phyloP scores from a whole-genome alignment of 2,888 invertebrate species.

The Lamellibrachia satsuma region DNA sequence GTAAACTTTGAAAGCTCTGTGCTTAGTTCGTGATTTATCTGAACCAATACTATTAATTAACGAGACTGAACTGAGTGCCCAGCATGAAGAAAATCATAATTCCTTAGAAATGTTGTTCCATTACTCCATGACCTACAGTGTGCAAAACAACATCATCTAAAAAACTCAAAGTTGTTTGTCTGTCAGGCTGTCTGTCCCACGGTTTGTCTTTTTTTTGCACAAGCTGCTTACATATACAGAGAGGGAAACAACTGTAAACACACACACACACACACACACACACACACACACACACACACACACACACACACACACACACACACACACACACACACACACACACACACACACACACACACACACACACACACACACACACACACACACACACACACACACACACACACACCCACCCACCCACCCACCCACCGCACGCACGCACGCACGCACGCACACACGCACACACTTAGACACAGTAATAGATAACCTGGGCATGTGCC shows the following conservation, averaged over 20 bases:
- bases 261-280: neutral
- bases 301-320: no score
- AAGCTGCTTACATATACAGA: neutral
- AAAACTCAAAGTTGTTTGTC: neutral
- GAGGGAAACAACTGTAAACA: neutral
- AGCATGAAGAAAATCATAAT: neutral
- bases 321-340: neutral
- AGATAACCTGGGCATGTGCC: neutral
- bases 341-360: neutral
- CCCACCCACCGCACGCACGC: no score
- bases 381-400: neutral
- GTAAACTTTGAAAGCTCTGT: neutral
- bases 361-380: no score
- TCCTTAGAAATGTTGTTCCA: neutral
- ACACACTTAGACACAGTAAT: neutral
- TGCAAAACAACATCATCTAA: neutral
- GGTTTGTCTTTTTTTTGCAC: neutral
- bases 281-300: no score
- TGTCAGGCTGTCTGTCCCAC: neutral
- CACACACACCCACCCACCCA: no score
- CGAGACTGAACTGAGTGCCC: neutral
- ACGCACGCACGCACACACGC: no score
- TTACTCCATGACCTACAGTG: neutral
- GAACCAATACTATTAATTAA: neutral
- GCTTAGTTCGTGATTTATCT: neutral